Percentiles rank a stretch among this genome's conserved stretches.
Conservation (phyloP, 2,113 vertebrate genomes). For the Balaeniceps rex region DNA sequence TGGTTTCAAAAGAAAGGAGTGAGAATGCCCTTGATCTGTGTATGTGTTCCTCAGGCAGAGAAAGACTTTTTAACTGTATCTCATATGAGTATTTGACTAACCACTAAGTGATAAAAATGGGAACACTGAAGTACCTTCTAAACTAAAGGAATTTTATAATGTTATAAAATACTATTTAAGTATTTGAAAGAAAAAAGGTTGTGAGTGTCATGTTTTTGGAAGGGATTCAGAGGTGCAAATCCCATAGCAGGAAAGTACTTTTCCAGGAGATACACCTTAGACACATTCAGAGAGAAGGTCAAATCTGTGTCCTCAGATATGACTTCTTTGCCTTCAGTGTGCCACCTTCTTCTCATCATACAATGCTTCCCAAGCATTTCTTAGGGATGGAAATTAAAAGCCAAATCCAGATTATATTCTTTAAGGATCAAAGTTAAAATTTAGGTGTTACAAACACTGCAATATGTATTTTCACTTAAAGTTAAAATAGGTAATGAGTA, state of each 20-base stretch:
- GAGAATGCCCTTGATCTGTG: not conserved
- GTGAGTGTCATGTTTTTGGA: not conserved
- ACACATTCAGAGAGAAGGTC: not conserved
- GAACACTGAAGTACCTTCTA: not conserved
- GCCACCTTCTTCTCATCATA: not conserved
- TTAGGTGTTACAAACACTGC: not conserved
- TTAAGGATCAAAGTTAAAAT: not conserved
- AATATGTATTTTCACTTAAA: not conserved
- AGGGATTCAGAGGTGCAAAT: not conserved
- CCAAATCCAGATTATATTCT: not conserved
- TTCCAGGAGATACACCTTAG: not conserved
- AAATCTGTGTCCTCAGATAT: not conserved
- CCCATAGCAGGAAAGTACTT: not conserved
- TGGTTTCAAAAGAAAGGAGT: not conserved
- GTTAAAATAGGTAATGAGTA: not conserved
- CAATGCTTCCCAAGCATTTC: not conserved
- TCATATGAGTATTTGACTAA: not conserved
- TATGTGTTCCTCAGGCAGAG: not conserved
- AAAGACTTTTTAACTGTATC: not conserved
- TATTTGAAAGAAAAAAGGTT: not conserved
- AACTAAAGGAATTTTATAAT: not conserved
- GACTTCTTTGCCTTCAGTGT: not conserved
- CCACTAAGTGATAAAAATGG: not conserved
- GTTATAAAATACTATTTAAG: not conserved
- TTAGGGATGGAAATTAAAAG: not conserved